A percentile compares a stretch with the other conserved stretches of the same genome.
Evolutionary conservation across 2,888 invertebrate species (phyloP).

Genomic region (Orchestes rusci): DNA sequence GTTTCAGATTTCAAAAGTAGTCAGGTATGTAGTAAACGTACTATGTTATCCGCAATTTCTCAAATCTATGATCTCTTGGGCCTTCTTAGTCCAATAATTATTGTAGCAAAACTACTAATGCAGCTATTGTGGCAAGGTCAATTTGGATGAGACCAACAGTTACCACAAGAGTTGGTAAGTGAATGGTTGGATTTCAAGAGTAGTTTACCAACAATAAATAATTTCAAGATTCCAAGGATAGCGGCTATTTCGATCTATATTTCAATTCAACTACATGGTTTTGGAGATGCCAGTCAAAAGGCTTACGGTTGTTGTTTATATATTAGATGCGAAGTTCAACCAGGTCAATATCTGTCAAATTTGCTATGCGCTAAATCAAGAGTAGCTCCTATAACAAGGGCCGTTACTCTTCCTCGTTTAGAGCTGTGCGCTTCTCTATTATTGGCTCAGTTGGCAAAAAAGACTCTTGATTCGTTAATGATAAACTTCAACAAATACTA

Average conservation of each 20-base stretch:
- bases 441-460: slow-evolving; percentile 4
- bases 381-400: slow-evolving; percentile 23
- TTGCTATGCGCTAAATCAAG: slow-evolving; percentile 21
- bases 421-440: slow-evolving; percentile 5
- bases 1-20: neutral
- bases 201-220: too few species aligned
- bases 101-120: slow-evolving; percentile 22
- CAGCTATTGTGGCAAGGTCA: slow-evolving; percentile 21
- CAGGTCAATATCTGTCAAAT: slow-evolving; percentile 12
- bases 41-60: slow-evolving; percentile 6
- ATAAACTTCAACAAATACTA: neutral
- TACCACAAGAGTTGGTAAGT: slow-evolving; percentile 9
- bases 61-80: slow-evolving; percentile 22
- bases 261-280: slow-evolving; percentile 19
- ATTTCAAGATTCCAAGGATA: too few species aligned
- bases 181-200: slow-evolving; percentile 14
- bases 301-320: slow-evolving; percentile 21
- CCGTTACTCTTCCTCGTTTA: slow-evolving; percentile 13
- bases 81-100: slow-evolving; percentile 21
- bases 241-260: slow-evolving; percentile 8
- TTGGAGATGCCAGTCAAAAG: slow-evolving; percentile 1
- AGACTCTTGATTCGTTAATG: slow-evolving; percentile 1
- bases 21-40: neutral
- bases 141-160: slow-evolving; percentile 14
- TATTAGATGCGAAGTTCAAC: slow-evolving; percentile 11